Evolutionary conservation across 1,140 invertebrate genomes (phyloP).

Genomic region (Dendroctonus ponderosae): DNA sequence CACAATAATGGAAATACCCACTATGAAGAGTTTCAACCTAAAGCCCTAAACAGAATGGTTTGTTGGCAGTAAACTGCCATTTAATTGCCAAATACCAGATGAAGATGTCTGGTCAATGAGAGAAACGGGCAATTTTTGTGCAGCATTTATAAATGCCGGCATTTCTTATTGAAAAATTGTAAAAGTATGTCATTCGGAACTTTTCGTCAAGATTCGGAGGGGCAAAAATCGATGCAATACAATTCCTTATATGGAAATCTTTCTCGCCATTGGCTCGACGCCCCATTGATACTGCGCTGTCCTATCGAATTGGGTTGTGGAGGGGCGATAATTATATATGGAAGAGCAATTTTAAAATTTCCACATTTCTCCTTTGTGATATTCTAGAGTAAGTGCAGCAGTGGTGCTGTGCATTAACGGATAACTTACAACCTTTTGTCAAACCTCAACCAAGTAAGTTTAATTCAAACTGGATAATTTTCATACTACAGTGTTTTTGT

Average conservation of each 20-base stretch:
- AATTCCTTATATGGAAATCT: conserved; percentile 52
- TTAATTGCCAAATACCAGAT: background rate
- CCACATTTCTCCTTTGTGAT: conserved; percentile 44
- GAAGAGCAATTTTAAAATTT: conserved; percentile 34
- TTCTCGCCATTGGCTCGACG: conserved; percentile 47
- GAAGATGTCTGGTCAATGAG: background rate
- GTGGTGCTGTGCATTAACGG: conserved; percentile 29
- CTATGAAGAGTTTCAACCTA: background rate
- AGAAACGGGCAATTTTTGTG: background rate
- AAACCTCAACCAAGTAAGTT: conserved; percentile 39
- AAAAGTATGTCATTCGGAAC: conserved; percentile 32
- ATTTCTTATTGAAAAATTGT: conserved; percentile 25
- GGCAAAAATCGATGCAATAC: conserved; percentile 45
- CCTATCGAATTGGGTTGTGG: conserved; percentile 16
- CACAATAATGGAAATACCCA: background rate
- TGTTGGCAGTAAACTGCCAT: background rate
- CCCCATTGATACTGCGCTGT: conserved; percentile 35
- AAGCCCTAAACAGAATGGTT: background rate
- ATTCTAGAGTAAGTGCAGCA: conserved; percentile 34
- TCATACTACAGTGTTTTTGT: background rate
- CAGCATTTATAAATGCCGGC: background rate
- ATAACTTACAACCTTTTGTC: conserved; percentile 36
- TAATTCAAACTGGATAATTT: background rate
- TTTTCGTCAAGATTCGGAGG: conserved; percentile 1
- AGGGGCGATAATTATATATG: conserved; percentile 45